A percentile compares a stretch with the other conserved stretches of the same genome.
phyloP scores from a whole-genome alignment of 2,113 vertebrate species.

The Xenopus borealis region DNA sequence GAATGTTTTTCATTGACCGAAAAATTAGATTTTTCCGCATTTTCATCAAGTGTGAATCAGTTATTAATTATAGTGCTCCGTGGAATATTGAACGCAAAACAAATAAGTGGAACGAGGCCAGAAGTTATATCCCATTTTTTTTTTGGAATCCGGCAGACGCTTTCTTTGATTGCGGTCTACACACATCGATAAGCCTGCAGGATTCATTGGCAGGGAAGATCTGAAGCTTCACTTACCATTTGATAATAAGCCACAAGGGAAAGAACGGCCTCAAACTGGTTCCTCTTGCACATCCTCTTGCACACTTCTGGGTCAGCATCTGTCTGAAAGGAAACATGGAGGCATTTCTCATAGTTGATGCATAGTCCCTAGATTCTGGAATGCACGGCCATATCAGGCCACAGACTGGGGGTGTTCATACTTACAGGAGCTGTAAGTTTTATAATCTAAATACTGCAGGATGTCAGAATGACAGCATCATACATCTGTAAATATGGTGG shows the following conservation, averaged over 20 bases:
- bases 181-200: not conserved
- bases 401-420: too few species aligned
- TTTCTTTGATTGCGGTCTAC: conserved; percentile 13
- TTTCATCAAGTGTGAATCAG: too few species aligned
- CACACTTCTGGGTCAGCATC: conserved; percentile 96
- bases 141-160: conserved; percentile 17
- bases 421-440: too few species aligned
- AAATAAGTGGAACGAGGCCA: conserved; percentile 1
- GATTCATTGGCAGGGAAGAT: conserved; percentile 1
- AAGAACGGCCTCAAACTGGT: conserved; percentile 81
- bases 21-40: too few species aligned
- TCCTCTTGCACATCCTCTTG: conserved; percentile 92
- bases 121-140: not conserved
- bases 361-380: too few species aligned
- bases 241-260: conserved; percentile 96
- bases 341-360: not conserved
- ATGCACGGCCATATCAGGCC: too few species aligned
- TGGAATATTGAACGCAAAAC: not conserved
- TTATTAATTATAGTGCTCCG: too few species aligned
- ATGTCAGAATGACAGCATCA: too few species aligned
- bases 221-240: conserved; percentile 77
- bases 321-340: conserved; percentile 71
- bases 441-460: too few species aligned
- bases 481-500: too few species aligned
- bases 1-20: too few species aligned